Base-by-base conservation (phyloP, 2,888 invertebrate genomes). In the Nephrotoma guestfalica region DNA sequence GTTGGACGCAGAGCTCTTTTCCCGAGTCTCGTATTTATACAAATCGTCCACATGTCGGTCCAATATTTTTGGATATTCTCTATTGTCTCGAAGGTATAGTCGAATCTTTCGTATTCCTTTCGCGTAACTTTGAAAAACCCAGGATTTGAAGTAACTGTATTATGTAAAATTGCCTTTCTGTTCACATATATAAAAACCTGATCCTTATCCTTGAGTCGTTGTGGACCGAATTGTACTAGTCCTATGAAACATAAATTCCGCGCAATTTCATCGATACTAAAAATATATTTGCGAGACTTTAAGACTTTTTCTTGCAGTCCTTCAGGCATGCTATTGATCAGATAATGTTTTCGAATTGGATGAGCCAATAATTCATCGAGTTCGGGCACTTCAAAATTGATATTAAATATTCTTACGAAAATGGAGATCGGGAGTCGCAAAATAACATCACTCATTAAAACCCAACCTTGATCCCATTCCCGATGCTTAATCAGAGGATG, bases 171-270 rank as follows among this genome's bases (percentile, higher is more conserved):
- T 0, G 94, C 93, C 40, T 91, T 92, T 3, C 92, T 92, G 90
- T 96, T 96, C 0, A 96, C 87, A 89, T 94, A 96, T 5, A 96
- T 89, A 88, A 94, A 94, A n/a, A 94, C 93, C 92, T 94, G 94
- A 89, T 94, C 95, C 89, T 94, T 96, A 88, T 95, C 94, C 88
- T 95, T 94, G 43, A 93, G 90, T 86, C 92, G 91, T 87, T 94
- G 93, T 0, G 94, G 93, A 0, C 95, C 94, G 88, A 95, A 94
- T 89, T 96, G 95, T 9, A 95, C 88, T 11, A 96, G 90, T 0
- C 96, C 96, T 88, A 95, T 93, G 87, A 93, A 94, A 88, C 94
- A 94, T 0, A 96, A 91, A n/a, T 93, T 90, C 1, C 92, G 91
- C 41, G 95, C 89, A 1, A 92, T 92, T 57, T 93, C 93, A 88